phyloP scores from a whole-genome alignment of 2,113 vertebrate genomes.

The Leptosomus discolor region DNA sequence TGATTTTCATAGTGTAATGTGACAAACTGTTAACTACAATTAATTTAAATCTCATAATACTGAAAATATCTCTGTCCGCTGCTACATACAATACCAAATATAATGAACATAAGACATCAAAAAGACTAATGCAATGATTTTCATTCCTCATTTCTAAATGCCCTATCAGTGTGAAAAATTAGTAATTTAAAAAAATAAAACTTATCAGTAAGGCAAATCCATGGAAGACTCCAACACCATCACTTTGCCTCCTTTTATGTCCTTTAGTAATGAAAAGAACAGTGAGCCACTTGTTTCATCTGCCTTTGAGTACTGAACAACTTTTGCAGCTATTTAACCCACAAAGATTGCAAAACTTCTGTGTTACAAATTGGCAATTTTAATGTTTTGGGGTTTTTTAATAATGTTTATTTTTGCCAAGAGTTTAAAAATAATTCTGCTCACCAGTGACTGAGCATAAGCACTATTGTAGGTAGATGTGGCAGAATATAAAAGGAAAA shows the following conservation, averaged over 20 bases:
- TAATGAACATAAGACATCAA: background rate
- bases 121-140: background rate
- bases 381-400: background rate
- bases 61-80: background rate
- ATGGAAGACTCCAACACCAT: background rate
- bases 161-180: background rate
- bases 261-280: background rate
- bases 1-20: background rate
- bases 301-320: background rate
- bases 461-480: background rate
- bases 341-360: background rate
- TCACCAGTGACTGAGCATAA: background rate
- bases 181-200: background rate
- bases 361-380: background rate
- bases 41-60: conserved; percentile 10
- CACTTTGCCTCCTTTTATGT: background rate
- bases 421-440: background rate
- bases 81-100: background rate
- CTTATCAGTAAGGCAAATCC: conserved; percentile 26
- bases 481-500: background rate
- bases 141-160: background rate
- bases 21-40: background rate
- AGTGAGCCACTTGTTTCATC: background rate
- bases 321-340: background rate
- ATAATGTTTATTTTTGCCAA: background rate